phyloP scores from a whole-genome alignment of 2,888 invertebrate species.

The Melikaiella ostensackeni region DNA sequence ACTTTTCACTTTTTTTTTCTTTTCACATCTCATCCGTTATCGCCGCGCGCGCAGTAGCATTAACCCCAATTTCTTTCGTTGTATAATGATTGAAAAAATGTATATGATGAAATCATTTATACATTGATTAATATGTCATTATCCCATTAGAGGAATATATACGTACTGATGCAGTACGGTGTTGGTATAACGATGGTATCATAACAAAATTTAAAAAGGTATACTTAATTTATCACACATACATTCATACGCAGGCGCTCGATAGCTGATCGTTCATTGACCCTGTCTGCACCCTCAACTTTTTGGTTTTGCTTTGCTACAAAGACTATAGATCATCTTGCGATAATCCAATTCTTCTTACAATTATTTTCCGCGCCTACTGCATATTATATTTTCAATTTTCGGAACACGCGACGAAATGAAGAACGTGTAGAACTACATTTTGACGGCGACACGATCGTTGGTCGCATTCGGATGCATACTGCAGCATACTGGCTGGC shows the following conservation, averaged over 20 bases:
- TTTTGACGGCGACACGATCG: not conserved
- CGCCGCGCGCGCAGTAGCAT: not conserved
- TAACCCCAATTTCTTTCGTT: slow-evolving; percentile 2
- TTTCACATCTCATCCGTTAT: slow-evolving; percentile 8
- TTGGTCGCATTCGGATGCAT: not conserved
- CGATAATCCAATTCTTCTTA: not conserved
- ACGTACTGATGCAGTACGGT: not conserved
- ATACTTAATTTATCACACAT: not conserved
- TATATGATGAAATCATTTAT: not conserved
- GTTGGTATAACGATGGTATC: not conserved
- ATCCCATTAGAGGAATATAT: not conserved
- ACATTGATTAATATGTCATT: not conserved
- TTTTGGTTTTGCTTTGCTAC: not conserved
- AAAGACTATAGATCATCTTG: not conserved
- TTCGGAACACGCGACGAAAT: not conserved
- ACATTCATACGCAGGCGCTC: slow-evolving; percentile 14
- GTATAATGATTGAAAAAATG: slow-evolving; percentile 2
- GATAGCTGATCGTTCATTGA: slow-evolving; percentile 8
- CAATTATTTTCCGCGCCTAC: not conserved
- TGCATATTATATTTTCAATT: not conserved
- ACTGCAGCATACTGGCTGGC: not conserved
- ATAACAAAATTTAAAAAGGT: not conserved
- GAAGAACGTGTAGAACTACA: not conserved
- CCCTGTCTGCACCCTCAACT: slow-evolving; percentile 9
- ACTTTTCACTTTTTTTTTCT: slow-evolving; percentile 25